phyloP scores from a whole-genome alignment of 1,140 invertebrate genomes.

The Heliconius congener region DNA sequence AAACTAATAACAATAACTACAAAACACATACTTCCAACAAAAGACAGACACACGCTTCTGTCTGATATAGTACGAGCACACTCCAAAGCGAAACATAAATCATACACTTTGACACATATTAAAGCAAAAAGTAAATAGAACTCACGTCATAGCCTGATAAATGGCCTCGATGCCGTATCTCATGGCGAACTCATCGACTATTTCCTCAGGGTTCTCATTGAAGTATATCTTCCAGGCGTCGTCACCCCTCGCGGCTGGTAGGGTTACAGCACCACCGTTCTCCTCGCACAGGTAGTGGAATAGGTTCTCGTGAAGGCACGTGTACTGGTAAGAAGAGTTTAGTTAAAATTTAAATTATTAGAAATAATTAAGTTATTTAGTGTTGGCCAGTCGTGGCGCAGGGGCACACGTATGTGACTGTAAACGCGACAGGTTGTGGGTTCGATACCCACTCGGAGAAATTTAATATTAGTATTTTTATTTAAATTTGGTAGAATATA shows the following conservation, averaged over 20 bases:
- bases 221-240: slow-evolving; percentile 99
- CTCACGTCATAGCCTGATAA: slow-evolving; percentile 99
- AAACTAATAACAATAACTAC: no score
- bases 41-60: no score
- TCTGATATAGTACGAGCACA: neutral
- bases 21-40: no score
- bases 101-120: neutral
- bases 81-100: neutral
- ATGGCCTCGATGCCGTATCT: slow-evolving; percentile 99
- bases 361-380: neutral
- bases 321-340: slow-evolving; percentile 86
- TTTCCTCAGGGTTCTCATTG: slow-evolving; percentile 98
- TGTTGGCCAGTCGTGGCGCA: neutral
- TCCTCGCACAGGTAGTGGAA: slow-evolving; percentile 98
- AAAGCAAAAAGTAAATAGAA: slow-evolving; percentile 37
- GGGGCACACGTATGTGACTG: neutral
- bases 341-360: neutral
- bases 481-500: neutral
- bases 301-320: slow-evolving; percentile 99
- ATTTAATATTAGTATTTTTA: neutral
- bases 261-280: slow-evolving; percentile 93
- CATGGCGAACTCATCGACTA: slow-evolving; percentile 99
- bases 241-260: slow-evolving; percentile 96
- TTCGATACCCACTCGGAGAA: neutral
- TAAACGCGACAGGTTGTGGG: neutral